Percentiles rank a stretch among this genome's conserved stretches.
Conservation (phyloP, 2,113 vertebrate species). For the Anhinga anhinga region DNA sequence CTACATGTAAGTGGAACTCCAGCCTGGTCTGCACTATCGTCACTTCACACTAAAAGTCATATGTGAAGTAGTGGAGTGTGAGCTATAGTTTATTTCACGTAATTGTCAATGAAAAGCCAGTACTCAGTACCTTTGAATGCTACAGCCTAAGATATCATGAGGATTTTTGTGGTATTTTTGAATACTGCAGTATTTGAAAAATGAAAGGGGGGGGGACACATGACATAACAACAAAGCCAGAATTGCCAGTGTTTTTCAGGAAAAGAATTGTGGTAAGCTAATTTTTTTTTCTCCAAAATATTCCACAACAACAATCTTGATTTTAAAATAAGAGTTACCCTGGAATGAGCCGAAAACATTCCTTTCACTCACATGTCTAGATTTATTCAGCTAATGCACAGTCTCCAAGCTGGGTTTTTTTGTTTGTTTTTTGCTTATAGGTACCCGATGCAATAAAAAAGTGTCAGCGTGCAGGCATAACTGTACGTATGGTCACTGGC, state of each 20-base stretch:
- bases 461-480: slow-evolving; percentile 96
- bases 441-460: slow-evolving; percentile 97
- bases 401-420: not conserved
- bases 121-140: not conserved
- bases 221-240: not conserved
- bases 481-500: slow-evolving; percentile 98
- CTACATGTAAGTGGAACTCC: not conserved
- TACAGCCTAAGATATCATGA: not conserved
- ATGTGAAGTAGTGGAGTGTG: not conserved
- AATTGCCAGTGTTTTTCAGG: not conserved
- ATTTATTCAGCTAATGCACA: not conserved
- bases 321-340: not conserved
- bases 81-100: not conserved
- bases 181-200: not conserved
- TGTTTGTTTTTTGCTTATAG: slow-evolving; percentile 53
- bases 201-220: no score
- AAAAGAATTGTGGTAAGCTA: not conserved
- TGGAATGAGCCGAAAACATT: not conserved
- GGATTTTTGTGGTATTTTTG: not conserved
- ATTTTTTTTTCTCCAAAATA: not conserved
- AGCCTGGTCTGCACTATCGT: not conserved
- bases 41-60: not conserved
- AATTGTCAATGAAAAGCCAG: not conserved
- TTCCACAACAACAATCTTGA: not conserved
- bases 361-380: not conserved